Conservation (phyloP, 23 tunicate genomes). For the Botrylloides violaceus region DNA sequence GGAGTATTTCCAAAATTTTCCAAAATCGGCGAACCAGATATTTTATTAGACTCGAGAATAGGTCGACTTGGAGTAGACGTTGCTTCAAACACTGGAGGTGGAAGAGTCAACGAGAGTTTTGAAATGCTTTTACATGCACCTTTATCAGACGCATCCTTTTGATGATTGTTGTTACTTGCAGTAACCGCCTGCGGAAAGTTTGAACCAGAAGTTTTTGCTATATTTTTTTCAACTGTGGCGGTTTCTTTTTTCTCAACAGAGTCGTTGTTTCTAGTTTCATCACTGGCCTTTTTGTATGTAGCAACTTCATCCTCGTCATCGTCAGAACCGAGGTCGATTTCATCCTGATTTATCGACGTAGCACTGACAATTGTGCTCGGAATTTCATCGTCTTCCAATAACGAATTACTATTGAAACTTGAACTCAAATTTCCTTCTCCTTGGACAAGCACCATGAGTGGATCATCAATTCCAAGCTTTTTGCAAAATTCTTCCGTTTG, state of each 20-base stretch:
- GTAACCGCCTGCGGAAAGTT: no score
- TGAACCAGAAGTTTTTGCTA: not conserved
- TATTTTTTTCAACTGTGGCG: not conserved
- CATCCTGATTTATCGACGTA: conserved; percentile 72
- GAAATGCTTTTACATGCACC: not conserved
- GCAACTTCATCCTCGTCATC: conserved; percentile 37
- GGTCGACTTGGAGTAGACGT: conserved; percentile 10
- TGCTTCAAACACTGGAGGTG: conserved; percentile 43
- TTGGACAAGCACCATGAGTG: conserved; percentile 53
- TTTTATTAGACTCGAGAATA: not conserved
- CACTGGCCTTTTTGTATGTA: not conserved
- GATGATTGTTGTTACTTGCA: conserved; percentile 1
- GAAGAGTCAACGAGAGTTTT: conserved; percentile 58
- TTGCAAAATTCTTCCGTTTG: conserved; percentile 90
- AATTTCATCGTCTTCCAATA: conserved; percentile 22
- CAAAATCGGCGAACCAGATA: not conserved
- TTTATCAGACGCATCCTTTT: not conserved
- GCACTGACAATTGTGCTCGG: conserved; percentile 24
- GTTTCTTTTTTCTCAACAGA: not conserved
- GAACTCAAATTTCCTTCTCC: conserved; percentile 29
- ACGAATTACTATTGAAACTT: conserved; percentile 16
- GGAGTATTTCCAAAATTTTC: conserved; percentile 1
- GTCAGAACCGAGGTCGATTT: conserved; percentile 58
- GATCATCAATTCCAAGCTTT: conserved; percentile 75
- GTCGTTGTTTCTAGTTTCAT: not conserved